Evolutionary conservation across 2,113 vertebrate genomes (phyloP), one percentile per base, ranked within the genome.

Genomic region (Aegotheles bennettii): DNA sequence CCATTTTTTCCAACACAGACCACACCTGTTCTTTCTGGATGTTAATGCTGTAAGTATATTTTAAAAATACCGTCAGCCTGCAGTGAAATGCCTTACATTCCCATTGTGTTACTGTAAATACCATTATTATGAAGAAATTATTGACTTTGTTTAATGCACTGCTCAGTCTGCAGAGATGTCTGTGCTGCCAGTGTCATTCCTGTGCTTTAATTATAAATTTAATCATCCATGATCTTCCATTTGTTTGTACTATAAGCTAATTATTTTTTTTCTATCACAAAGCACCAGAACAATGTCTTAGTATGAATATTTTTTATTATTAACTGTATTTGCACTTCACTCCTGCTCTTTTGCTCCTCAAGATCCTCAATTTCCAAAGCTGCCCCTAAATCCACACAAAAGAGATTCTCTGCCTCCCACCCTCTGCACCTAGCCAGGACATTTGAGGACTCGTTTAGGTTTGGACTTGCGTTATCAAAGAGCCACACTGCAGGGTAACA

Each of bases 161-260:
- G 59, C 96, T 97, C 95, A 97, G 79, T 96, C 91, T 95, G 87
- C 93, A 82, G 93, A 95, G 90, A 97, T 95, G 82, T 82, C 92
- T 94, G 95, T 56, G 83, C 60, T 96, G 94, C 71, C 81, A 87
- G 84, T 71, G 90, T 92, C 95, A 96, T 90, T 96, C 78, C 36
- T 8, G 4, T 81, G 82, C 94, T 97, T 98, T 97, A 97, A 97
- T 98, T 98, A 97, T 63, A 95, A 92, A 97, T 97, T 97, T 95
- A 97, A 97, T 98, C 96, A 96, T 96, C 93, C 29, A 1, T 87
- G 45, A 93, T 97, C 96, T 97, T 95, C 85, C 75, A 65, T 97
- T 95, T 97, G 89, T 96, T 97, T 97, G 67, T 93, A 85, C 65
- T 88, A 18, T 63, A 85, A 89, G 92, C 91, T 96, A 95, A 97